Evolutionary conservation across 1,140 invertebrate species (phyloP).

Genomic region (Trialeurodes vaporariorum): DNA sequence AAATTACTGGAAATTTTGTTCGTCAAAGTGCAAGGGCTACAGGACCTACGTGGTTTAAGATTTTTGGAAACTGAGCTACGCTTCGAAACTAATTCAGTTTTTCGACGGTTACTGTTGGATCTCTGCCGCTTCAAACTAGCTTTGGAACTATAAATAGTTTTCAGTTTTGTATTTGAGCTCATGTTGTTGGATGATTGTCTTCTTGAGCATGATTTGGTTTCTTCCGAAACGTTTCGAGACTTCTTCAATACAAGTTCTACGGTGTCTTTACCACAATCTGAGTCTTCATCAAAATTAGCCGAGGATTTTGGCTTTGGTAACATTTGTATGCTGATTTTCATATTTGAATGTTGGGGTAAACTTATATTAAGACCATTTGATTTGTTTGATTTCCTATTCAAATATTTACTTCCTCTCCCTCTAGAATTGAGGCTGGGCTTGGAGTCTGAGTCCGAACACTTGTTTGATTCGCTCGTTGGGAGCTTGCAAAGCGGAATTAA

Average conservation of each 20-base stretch:
- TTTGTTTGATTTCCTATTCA: not conserved
- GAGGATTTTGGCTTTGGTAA: not conserved
- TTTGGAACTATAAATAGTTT: not conserved
- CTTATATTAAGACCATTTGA: not conserved
- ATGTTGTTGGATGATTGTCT: not conserved
- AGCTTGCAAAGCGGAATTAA: not conserved
- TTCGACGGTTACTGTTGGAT: not conserved
- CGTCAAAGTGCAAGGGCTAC: not conserved
- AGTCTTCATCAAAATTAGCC: not conserved
- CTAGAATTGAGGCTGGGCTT: not conserved
- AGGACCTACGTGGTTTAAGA: not conserved
- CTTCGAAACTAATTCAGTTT: not conserved
- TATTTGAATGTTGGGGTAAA: not conserved
- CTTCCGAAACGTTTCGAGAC: not conserved
- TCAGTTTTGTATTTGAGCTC: not conserved
- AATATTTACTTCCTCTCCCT: not conserved
- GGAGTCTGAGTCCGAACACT: not conserved
- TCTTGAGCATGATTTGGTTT: not conserved
- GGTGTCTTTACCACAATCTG: not conserved
- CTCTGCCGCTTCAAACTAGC: not conserved
- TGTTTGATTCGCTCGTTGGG: not conserved
- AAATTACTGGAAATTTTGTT: not conserved
- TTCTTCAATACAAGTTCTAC: not conserved
- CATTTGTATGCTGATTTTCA: not conserved
- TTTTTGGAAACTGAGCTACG: not conserved